Conservation (phyloP, 2,797 vertebrate species). For the Sebastolobus altivelis region DNA sequence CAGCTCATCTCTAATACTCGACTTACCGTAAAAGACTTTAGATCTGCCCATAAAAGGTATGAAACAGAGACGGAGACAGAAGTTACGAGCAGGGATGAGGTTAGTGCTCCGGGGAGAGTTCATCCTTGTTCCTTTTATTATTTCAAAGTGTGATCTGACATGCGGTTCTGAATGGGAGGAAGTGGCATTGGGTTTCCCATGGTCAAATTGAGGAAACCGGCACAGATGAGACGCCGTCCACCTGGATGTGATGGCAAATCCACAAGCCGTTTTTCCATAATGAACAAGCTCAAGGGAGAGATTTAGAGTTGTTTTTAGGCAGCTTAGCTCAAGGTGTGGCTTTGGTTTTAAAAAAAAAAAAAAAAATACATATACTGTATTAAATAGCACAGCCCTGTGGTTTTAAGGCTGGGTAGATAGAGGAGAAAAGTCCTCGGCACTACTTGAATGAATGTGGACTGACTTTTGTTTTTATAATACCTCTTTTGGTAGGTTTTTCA, state of each 20-base stretch:
- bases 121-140: conserved; percentile 71
- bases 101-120: conserved; percentile 61
- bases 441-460: background rate
- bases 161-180: conserved; percentile 81
- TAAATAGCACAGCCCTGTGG: background rate
- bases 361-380: background rate
- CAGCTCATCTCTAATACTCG: background rate
- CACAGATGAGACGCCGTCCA: conserved; percentile 48
- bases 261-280: conserved; percentile 46
- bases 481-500: background rate
- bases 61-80: conserved; percentile 39
- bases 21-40: conserved; percentile 12
- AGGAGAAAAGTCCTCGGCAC: background rate
- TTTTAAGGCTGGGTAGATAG: background rate
- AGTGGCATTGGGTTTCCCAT: conserved; percentile 74
- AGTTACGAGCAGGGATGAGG: conserved; percentile 43
- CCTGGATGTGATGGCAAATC: conserved; percentile 59
- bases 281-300: conserved; percentile 57
- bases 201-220: conserved; percentile 70
- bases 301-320: conserved; percentile 43
- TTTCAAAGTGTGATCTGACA: conserved; percentile 69
- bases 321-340: conserved; percentile 36
- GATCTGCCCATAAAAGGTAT: conserved; percentile 45
- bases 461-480: background rate
- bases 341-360: conserved; percentile 10